Evolutionary conservation across 2,888 invertebrate genomes (phyloP).

Genomic region (Drosophila villosipedis): DNA sequence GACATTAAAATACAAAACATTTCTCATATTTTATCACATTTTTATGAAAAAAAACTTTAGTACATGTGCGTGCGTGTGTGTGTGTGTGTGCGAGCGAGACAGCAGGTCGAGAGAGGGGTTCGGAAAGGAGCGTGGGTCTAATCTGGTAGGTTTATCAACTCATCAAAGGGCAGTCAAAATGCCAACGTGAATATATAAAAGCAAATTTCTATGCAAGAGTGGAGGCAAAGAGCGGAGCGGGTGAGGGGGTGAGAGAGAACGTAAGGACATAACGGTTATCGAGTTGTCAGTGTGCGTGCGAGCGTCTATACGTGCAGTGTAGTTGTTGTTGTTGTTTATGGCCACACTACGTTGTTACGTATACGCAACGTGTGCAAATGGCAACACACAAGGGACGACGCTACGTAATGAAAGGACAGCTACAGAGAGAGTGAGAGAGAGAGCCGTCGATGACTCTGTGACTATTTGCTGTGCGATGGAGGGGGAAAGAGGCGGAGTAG

Average conservation of each 20-base stretch:
- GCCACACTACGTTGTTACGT: conserved; percentile 66
- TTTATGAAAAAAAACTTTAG: conserved; percentile 4
- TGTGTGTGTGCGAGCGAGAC: background rate
- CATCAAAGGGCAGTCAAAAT: conserved; percentile 74
- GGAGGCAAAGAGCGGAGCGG: background rate
- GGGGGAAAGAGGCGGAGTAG: background rate
- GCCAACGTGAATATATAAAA: conserved; percentile 68
- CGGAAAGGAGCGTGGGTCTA: conserved; percentile 6
- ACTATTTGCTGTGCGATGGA: conserved; percentile 57
- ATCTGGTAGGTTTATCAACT: conserved; percentile 65
- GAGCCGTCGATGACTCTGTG: conserved; percentile 54
- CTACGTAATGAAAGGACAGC: conserved; percentile 27
- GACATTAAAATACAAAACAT: conserved; percentile 23
- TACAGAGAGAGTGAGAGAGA: conserved; percentile 13
- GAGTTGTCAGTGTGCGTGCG: conserved; percentile 17
- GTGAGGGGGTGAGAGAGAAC: background rate
- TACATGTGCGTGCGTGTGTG: conserved; percentile 7
- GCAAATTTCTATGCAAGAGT: conserved; percentile 49
- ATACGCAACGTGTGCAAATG: conserved; percentile 76
- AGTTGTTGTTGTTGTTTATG: conserved; percentile 60
- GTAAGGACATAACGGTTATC: conserved; percentile 38
- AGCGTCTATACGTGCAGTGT: conserved; percentile 17
- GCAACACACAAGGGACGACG: conserved; percentile 65
- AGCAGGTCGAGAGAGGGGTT: background rate
- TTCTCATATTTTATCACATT: conserved; percentile 35